Conservation (phyloP, 2,888 invertebrate species). For the Corbicula japonica region DNA sequence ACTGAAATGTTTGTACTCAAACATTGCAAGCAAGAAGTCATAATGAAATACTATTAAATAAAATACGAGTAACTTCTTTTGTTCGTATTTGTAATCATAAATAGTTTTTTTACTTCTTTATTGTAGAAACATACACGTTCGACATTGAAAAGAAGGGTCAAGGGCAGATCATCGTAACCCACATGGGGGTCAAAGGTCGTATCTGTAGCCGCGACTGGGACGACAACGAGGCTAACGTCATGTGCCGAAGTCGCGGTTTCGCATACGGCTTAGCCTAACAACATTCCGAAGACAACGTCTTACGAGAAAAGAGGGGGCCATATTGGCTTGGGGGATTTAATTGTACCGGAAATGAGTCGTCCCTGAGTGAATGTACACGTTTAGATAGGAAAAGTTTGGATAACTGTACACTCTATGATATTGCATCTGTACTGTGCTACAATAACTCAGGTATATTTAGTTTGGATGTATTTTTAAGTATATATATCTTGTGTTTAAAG, state of each 20-base stretch:
- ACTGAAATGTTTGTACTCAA: too few species aligned
- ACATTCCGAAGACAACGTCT: conserved; percentile 58
- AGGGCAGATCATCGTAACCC: conserved; percentile 74
- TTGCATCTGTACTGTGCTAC: conserved; percentile 80
- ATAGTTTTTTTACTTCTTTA: not conserved
- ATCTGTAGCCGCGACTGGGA: conserved; percentile 83
- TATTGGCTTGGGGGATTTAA: conserved; percentile 78
- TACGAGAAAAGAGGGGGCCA: conserved; percentile 70
- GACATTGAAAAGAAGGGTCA: conserved; percentile 56
- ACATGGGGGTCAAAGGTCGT: conserved; percentile 85
- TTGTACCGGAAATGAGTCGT: conserved; percentile 78
- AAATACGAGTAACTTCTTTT: too few species aligned
- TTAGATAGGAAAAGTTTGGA: conserved; percentile 70
- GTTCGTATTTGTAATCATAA: too few species aligned
- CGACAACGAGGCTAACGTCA: conserved; percentile 77
- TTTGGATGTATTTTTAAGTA: not conserved
- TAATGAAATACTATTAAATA: too few species aligned
- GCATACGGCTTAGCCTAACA: conserved; percentile 72
- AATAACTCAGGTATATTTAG: conserved; percentile 67
- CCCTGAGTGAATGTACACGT: conserved; percentile 73
- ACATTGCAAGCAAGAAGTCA: too few species aligned
- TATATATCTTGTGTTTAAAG: not conserved
- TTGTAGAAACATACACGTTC: conserved; percentile 71
- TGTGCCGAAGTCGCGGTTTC: conserved; percentile 74
- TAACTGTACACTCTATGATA: conserved; percentile 75